Evolutionary conservation across 2,888 invertebrate species (phyloP).

Genomic region (Ochropleura leucogaster): DNA sequence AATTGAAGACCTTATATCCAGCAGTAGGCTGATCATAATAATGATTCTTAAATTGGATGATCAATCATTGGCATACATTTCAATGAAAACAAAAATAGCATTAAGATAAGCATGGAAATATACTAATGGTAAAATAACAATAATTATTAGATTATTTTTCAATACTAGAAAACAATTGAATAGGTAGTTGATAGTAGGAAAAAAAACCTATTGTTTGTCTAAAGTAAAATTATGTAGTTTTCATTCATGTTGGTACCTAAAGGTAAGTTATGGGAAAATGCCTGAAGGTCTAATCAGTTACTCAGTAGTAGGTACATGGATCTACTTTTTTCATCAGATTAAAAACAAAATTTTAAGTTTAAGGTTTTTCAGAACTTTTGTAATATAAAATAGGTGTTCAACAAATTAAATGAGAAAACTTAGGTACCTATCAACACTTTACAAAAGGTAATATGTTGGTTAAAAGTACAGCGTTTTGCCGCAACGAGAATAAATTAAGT

Average conservation of each 20-base stretch:
- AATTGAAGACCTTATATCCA: background rate
- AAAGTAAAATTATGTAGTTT: background rate
- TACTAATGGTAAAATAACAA: background rate
- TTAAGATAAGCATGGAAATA: background rate
- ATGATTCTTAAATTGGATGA: background rate
- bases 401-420: background rate
- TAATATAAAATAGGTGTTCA: background rate
- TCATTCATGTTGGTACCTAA: background rate
- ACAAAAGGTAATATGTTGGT: background rate
- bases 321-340: background rate
- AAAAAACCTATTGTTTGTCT: background rate
- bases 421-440: too few relatives aligned
- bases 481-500: slow-evolving; percentile 1
- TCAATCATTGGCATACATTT: background rate
- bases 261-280: background rate
- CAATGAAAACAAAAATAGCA: background rate
- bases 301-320: background rate
- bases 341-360: background rate
- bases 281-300: background rate
- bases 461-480: background rate
- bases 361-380: background rate
- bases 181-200: too few relatives aligned
- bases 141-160: background rate
- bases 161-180: slow-evolving; percentile 14
- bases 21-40: background rate